phyloP scores from a whole-genome alignment of 2,888 invertebrate genomes.

The Tenthredo distinguenda region DNA sequence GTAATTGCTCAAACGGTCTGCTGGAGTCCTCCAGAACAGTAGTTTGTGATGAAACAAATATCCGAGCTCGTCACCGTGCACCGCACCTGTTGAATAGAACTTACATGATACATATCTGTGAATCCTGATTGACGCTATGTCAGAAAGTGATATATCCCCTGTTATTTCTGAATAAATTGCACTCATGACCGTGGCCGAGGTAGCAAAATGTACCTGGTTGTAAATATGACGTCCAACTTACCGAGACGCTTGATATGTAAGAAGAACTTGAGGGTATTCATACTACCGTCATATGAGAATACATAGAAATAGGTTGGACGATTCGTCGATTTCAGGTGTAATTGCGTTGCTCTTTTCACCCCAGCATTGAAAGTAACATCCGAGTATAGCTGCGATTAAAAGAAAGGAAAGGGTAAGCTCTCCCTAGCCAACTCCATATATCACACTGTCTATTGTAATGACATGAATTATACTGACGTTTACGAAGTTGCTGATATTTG shows the following conservation, averaged over 20 bases:
- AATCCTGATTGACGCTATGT: neutral
- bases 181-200: neutral
- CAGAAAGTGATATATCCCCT: neutral
- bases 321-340: neutral
- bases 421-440: neutral
- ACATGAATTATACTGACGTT: neutral
- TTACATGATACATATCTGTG: neutral
- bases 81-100: slow-evolving; percentile 3
- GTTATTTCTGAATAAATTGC: neutral
- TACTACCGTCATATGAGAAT: neutral
- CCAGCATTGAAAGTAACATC: neutral
- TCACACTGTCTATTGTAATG: neutral
- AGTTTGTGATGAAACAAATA: neutral
- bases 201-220: neutral
- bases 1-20: slow-evolving; percentile 73
- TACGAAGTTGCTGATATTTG: neutral
- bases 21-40: slow-evolving; percentile 68
- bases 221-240: neutral
- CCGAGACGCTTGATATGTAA: neutral
- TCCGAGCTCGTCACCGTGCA: slow-evolving; percentile 31
- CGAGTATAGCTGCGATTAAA: slow-evolving; percentile 25
- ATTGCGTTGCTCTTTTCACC: neutral
- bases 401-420: neutral
- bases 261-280: slow-evolving; percentile 4
- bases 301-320: neutral